Percentiles rank a stretch among this genome's conserved stretches.
Conservation (phyloP, 2,888 invertebrate genomes). For the Hyalella azteca region DNA sequence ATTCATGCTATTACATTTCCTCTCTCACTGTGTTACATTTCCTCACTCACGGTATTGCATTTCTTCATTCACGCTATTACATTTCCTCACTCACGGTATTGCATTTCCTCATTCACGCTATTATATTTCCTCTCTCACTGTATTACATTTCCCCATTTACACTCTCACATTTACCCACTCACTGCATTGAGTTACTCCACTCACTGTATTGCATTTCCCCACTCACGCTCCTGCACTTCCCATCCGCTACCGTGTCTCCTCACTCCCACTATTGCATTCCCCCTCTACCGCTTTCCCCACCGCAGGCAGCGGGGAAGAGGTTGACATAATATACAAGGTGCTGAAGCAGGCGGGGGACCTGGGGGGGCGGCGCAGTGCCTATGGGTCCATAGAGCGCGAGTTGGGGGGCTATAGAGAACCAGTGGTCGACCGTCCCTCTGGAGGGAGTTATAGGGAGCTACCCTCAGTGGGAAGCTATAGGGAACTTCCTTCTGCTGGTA, state of each 20-base stretch:
- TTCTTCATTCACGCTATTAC: too few relatives aligned
- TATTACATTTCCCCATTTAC: background rate
- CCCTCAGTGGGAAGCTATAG: background rate
- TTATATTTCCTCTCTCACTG: background rate
- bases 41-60: too few relatives aligned
- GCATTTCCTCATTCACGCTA: too few relatives aligned
- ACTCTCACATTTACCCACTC: background rate
- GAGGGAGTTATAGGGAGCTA: background rate
- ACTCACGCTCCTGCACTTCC: too few relatives aligned
- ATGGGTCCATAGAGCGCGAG: slow-evolving; percentile 52
- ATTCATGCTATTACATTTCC: too few relatives aligned
- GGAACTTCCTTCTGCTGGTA: background rate
- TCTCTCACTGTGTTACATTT: too few relatives aligned
- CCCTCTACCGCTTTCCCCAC: background rate
- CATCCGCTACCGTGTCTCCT: background rate
- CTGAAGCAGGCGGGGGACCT: slow-evolving; percentile 93
- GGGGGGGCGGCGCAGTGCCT: slow-evolving; percentile 59
- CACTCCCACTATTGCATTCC: background rate
- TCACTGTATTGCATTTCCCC: background rate
- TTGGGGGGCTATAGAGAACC: slow-evolving; percentile 37
- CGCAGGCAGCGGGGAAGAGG: slow-evolving; percentile 67
- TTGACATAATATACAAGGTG: slow-evolving; percentile 93
- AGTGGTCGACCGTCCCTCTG: background rate
- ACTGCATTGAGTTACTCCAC: background rate
- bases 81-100: too few relatives aligned